Evolutionary conservation across 2,888 invertebrate species (phyloP), one percentile per base, ranked within the genome.

Genomic region (Rutpela maculata): DNA sequence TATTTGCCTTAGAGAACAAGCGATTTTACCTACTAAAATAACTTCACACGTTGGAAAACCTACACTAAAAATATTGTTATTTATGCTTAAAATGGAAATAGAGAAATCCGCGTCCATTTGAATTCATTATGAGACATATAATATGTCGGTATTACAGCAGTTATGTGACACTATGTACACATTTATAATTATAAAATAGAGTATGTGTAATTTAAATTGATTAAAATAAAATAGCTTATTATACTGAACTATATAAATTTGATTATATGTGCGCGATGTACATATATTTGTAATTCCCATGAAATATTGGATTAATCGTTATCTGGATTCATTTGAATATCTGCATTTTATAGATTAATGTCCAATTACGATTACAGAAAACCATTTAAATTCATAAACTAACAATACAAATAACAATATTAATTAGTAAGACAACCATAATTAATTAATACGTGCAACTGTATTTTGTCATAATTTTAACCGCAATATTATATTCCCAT

Each of bases 341-440:
- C 69, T 65, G 56, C 60, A 69, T 75, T 75, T 75, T 75, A 69
- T 69, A 57, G 62, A 69, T 65, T 63, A 68, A 74, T 69, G 63
- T 75, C 63, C 69, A 75, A 75, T 75, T 75, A 69, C 56, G 63
- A 70, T 75, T 63, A 75, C 62, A 38, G 69, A 75, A 68, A 31
- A 75, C 35, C 62, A 62, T 63, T 75, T 70, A 59, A 68, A 75
- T 75, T 35, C 62, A 70, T 72, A 72, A 72, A 63, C 72, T 59
- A 43, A 19, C 60, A 60, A 19, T 15, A 15, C 60, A 56, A 60
- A 57, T 60, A 60, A 43, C 43, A 43, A 19, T 19, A 43, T 60
- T 60, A 38, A 70, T 56, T 57, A 69, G 35, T 31, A 69, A 69
- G 69, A 65, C 65, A 69, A 57, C 57, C 12, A 15, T 4, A 70